Conservation (phyloP, 1,140 invertebrate species). For the Bombus impatiens region DNA sequence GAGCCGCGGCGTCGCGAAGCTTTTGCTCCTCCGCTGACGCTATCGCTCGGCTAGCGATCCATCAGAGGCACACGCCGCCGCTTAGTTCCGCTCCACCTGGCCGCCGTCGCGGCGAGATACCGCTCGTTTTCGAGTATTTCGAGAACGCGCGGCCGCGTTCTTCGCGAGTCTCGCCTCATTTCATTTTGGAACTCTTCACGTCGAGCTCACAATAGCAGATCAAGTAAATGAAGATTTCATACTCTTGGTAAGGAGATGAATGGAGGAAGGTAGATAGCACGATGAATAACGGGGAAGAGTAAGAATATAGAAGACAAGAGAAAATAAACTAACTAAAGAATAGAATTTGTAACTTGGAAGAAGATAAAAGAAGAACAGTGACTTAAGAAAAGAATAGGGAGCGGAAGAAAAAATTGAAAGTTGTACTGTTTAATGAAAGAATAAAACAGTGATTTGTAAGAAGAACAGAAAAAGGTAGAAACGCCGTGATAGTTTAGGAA, state of each 20-base stretch:
- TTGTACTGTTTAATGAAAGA: not conserved
- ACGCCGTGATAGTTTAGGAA: not conserved
- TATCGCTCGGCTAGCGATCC: constrained; percentile 6
- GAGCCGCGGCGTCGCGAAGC: constrained; percentile 27
- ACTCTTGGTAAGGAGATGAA: not conserved
- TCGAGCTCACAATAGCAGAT: not conserved
- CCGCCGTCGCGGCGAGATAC: constrained; percentile 16
- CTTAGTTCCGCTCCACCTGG: constrained; percentile 48
- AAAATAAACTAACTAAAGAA: not conserved
- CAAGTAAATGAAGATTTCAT: not conserved
- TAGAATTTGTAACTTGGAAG: not conserved
- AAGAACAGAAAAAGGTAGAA: not conserved
- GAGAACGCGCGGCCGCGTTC: constrained; percentile 6
- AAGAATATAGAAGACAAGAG: not conserved
- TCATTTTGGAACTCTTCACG: too few relatives aligned
- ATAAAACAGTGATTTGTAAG: not conserved
- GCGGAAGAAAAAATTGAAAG: not conserved
- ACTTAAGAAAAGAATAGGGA: not conserved
- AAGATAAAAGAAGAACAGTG: not conserved
- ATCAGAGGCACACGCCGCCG: constrained; percentile 16
- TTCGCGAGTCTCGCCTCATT: not conserved
- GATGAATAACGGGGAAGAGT: not conserved
- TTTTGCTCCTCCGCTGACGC: constrained; percentile 11
- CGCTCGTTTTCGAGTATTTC: constrained; percentile 46
- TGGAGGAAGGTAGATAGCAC: not conserved